Base-by-base conservation (phyloP, 2,797 vertebrate genomes). In the Cynodonichthys magdalenae region DNA sequence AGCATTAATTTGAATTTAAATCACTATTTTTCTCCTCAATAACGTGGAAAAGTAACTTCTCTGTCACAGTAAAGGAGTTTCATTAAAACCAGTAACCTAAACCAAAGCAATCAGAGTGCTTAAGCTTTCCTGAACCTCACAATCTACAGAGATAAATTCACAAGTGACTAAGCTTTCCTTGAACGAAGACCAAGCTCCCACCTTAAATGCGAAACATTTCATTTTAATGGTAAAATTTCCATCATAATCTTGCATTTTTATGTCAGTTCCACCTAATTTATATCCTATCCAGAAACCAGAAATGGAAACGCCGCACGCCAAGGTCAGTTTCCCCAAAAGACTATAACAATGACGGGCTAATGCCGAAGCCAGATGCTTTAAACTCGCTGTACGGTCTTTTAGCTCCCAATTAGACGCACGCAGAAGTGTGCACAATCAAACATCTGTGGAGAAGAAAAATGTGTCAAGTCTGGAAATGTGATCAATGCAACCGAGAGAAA, bases 361-460 rank as follows among this genome's bases (percentile, higher is more conserved):
- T 87, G 86, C 80, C 69, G 74, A 85, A 87, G 71, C 85, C 88
- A 90, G 87, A 87, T 89, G 90, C 83, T 81, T 74, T 49, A 41
- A n/a, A 29, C 73, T 79, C 58, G 54, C 78, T 78, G 74, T 62
- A 84, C 51, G 28, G 59, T 75, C 79, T 81, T 89, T 87, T 81
- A 87, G 80, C 82, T 87, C 76, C 86, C 77, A 86, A 89, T 88
- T 87, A 85, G 74, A 84, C 66, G 52, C 52, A 68, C 63, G 71
- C 72, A 71, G 75, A 74, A 51, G 69, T 81, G 63, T 51, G 42
- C 67, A 60, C 57, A 18, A 55, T 59, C 66, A 3, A 36, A 59
- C 58, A 75, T 64, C 67, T 20, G 20, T 75, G 53, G 46, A 78
- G 50, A 70, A 63, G 51, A 10, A 9, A 34, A 77, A 75, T 72